These are phyloP conservation scores for Drosophila rellima DNA, from an alignment of 2,888 invertebrate species.

Conservation along the genomic window DNA sequence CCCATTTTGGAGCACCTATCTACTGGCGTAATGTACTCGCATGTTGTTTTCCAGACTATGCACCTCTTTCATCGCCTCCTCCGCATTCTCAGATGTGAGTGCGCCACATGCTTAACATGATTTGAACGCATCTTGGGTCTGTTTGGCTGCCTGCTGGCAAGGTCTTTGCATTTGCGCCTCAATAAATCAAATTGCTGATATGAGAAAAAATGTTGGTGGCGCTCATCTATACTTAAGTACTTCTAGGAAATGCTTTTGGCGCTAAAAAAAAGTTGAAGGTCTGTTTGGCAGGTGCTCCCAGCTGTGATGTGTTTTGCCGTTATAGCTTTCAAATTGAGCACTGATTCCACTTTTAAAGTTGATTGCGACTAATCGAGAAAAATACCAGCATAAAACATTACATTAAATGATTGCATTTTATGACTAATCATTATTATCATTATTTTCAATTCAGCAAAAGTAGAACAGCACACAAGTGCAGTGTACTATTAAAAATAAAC, in stretches of 20 bases:
- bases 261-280: slow-evolving; percentile 18
- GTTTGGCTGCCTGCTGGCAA: slow-evolving; percentile 42
- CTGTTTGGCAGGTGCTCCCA: slow-evolving; percentile 54
- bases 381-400: slow-evolving; percentile 9
- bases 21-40: slow-evolving; percentile 34
- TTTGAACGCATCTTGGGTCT: slow-evolving; percentile 49
- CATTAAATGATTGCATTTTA: slow-evolving; percentile 7
- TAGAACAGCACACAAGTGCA: no score
- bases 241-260: slow-evolving; percentile 51
- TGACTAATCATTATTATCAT: neutral
- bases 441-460: no score
- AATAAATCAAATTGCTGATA: slow-evolving; percentile 71
- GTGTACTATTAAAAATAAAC: neutral
- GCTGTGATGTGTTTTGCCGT: slow-evolving; percentile 9
- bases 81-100: slow-evolving; percentile 35
- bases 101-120: slow-evolving; percentile 69
- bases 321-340: slow-evolving; percentile 23
- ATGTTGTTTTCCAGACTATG: slow-evolving; percentile 33
- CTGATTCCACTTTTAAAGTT: slow-evolving; percentile 25
- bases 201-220: slow-evolving; percentile 40
- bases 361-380: slow-evolving; percentile 31
- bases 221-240: slow-evolving; percentile 50
- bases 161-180: slow-evolving; percentile 58
- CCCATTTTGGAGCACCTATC: slow-evolving; percentile 68
- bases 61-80: neutral